Base-by-base conservation (phyloP, 2,797 vertebrate species). In the Acrossocheilus fasciatus region DNA sequence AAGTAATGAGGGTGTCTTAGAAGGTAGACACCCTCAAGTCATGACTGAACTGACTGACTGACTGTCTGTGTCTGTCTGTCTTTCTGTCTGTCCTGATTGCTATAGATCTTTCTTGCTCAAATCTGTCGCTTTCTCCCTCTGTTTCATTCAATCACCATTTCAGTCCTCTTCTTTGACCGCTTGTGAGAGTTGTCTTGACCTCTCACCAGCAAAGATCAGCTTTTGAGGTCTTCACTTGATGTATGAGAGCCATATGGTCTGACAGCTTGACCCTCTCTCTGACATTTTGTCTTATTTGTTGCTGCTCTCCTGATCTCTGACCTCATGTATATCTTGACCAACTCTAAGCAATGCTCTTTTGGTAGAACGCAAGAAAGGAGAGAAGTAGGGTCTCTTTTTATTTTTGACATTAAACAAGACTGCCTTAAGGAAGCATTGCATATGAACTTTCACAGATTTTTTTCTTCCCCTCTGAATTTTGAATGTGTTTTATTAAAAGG, bases 401-500 rank as follows among this genome's bases (percentile, higher is more conserved):
- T 64, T 88, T 68, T 66, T 17, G 18, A 59, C 47, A 23, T 52
- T 47, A 8, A 36, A 4, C 20, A 72, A 36, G 15, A 20, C 1
- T 68, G 15, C 18, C n/a, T 54, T 43, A 41, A 81, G 10, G 34
- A 62, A 72, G 4, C 50, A 36, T 84, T 70, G 57, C 78, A 75
- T 87, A 57, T 89, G 52, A 87, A 79, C 54, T 75, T 90, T 90
- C 88, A 66, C 82, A 89, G 45, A 90, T 89, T 90, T 34, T 82
- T 64, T 64, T 70, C 12, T 73, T 30, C 75, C 6, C 47, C 34
- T 75, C 80, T 62, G 82, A 20, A 68, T 76, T 72, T 91, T 90
- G 76, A 88, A 81, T 84, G 88, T 89, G 82, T 91, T 93, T 93
- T 93, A 90, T 92, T 92, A 89, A 92, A 90, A 77, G 34, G 6